These are phyloP conservation scores for Diarsia brunnea DNA, from an alignment of 2,888 invertebrate genomes.

Conservation along the genomic window DNA sequence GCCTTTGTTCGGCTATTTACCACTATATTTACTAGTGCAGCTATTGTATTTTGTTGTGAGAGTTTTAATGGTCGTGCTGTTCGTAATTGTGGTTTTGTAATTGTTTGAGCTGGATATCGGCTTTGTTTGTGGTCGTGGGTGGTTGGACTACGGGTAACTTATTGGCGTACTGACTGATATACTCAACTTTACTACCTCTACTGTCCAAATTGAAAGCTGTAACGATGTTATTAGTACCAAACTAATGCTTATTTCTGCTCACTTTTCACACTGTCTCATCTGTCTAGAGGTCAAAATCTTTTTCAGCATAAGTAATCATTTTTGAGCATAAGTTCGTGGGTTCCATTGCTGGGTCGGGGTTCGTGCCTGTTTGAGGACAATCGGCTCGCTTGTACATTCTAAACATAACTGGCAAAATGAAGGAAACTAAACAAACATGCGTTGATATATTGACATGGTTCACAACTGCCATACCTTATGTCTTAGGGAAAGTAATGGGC, in stretches of 20 bases:
- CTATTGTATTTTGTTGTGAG: background rate
- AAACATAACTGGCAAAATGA: background rate
- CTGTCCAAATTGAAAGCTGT: background rate
- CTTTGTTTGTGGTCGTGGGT: slow-evolving; percentile 1
- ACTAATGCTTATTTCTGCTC: background rate
- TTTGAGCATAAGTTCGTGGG: background rate
- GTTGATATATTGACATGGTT: background rate
- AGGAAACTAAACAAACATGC: background rate
- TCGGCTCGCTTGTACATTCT: background rate
- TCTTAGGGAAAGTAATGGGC: background rate
- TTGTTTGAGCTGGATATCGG: background rate
- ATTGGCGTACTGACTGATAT: slow-evolving; percentile 1
- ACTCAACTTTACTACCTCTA: background rate
- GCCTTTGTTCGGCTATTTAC: slow-evolving; percentile 35
- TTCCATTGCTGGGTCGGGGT: background rate
- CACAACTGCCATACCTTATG: background rate
- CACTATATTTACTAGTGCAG: slow-evolving; percentile 7
- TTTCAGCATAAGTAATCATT: no score
- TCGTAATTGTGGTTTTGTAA: slow-evolving; percentile 18
- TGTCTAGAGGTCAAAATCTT: background rate
- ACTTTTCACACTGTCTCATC: background rate
- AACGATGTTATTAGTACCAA: background rate
- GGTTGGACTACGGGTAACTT: background rate
- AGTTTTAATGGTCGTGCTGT: slow-evolving; percentile 14
- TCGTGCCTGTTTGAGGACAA: background rate